Percentiles rank a stretch among this genome's conserved stretches.
These are phyloP conservation scores for Aphelinus atriplicis DNA, from an alignment of 1,140 invertebrate species.

Conservation along the genomic window DNA sequence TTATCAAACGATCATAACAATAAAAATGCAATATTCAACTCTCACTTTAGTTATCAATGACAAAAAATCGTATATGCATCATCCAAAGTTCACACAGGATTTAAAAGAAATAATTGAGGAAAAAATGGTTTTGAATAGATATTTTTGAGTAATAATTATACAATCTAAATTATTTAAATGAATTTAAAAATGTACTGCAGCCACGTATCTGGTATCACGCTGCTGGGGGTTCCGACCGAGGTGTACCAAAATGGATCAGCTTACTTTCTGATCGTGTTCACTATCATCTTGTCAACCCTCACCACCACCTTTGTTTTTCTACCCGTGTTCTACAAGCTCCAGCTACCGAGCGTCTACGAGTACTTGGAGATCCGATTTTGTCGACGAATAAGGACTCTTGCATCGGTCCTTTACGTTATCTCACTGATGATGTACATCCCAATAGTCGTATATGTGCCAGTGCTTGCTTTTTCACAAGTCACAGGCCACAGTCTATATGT, in stretches of 20 bases:
- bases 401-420: constrained; percentile 74
- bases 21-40: too few relatives aligned
- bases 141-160: too few relatives aligned
- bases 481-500: constrained; percentile 75
- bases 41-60: too few relatives aligned
- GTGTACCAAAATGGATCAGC: constrained; percentile 79
- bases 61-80: too few relatives aligned
- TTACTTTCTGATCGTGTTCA: constrained; percentile 72
- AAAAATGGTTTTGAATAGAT: too few relatives aligned
- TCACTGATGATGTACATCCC: constrained; percentile 68
- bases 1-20: too few relatives aligned
- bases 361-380: constrained; percentile 78
- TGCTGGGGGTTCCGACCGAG: constrained; percentile 82
- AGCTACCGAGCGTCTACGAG: constrained; percentile 82
- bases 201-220: constrained; percentile 77
- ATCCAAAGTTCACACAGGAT: too few relatives aligned
- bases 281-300: constrained; percentile 71
- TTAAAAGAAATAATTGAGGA: too few relatives aligned
- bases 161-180: too few relatives aligned
- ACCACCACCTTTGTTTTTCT: constrained; percentile 73
- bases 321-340: constrained; percentile 80
- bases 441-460: constrained; percentile 73
- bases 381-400: constrained; percentile 69
- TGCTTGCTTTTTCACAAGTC: constrained; percentile 72
- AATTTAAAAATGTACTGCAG: too few relatives aligned